Conservation (phyloP, 2,797 vertebrate genomes). For the Amniataba percoides region DNA sequence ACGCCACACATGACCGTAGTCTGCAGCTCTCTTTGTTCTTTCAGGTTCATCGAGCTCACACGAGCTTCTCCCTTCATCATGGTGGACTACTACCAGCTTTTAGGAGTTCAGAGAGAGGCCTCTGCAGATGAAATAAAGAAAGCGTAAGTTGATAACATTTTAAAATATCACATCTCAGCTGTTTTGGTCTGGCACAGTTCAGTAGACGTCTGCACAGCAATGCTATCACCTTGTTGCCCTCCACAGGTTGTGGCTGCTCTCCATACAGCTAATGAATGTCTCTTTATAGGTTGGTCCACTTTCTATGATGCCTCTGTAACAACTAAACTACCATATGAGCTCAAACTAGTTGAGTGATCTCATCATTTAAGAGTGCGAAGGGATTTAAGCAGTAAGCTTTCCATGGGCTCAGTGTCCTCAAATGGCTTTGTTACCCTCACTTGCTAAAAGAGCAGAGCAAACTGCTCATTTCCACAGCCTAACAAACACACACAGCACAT, state of each 20-base stretch:
- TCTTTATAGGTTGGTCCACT: not conserved
- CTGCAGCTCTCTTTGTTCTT: not conserved
- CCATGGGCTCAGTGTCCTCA: not conserved
- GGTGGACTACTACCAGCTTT: constrained; percentile 95
- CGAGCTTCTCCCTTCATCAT: constrained; percentile 75
- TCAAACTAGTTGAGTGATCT: not conserved
- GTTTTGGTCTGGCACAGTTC: not conserved
- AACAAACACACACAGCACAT: not conserved
- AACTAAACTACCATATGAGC: not conserved
- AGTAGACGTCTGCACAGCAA: not conserved
- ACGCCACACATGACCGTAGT: not conserved
- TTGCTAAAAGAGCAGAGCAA: not conserved
- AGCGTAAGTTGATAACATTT: constrained; percentile 88
- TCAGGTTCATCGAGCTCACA: constrained; percentile 42
- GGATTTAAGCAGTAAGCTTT: not conserved
- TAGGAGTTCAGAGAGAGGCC: constrained; percentile 90
- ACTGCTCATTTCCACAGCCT: too few species aligned
- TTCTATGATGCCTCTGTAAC: not conserved
- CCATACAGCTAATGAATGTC: not conserved
- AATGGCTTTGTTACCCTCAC: too few species aligned
- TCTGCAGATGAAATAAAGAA: constrained; percentile 96
- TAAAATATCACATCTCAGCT: not conserved
- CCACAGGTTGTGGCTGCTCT: not conserved
- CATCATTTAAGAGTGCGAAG: not conserved
- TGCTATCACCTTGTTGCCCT: not conserved